Evolutionary conservation across 1,140 invertebrate species (phyloP).

Genomic region (Heliconius eleuchia): DNA sequence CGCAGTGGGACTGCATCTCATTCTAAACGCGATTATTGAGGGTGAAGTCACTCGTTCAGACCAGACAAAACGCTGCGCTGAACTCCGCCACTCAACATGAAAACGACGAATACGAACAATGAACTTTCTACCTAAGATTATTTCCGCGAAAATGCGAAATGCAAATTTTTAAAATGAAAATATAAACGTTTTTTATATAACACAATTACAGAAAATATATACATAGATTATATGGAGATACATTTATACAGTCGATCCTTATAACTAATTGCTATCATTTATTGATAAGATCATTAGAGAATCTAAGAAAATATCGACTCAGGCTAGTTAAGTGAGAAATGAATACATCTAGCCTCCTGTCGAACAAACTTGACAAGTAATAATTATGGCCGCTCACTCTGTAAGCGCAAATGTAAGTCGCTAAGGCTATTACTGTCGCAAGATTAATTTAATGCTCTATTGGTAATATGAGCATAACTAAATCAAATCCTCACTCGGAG

Average conservation of each 20-base stretch:
- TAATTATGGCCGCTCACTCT: conserved; percentile 5
- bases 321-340: neutral
- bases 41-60: no score
- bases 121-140: no score
- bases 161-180: no score
- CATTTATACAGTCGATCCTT: neutral
- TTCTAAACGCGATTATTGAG: no score
- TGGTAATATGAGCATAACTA: conserved; percentile 10
- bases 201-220: no score
- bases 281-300: neutral
- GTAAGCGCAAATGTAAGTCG: conserved; percentile 11
- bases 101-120: no score
- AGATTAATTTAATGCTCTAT: conserved; percentile 2
- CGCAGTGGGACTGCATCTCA: no score
- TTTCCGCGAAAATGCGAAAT: no score
- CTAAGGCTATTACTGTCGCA: conserved; percentile 9
- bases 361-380: conserved; percentile 3
- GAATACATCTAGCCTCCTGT: neutral
- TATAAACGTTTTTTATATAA: no score
- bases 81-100: no score
- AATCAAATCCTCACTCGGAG: neutral
- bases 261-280: neutral
- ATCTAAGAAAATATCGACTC: neutral
- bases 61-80: no score
- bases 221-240: no score